A percentile compares a stretch with the other conserved stretches of the same genome.
Conservation (phyloP, 2,797 vertebrate genomes). For the Malacoctenus gilli region DNA sequence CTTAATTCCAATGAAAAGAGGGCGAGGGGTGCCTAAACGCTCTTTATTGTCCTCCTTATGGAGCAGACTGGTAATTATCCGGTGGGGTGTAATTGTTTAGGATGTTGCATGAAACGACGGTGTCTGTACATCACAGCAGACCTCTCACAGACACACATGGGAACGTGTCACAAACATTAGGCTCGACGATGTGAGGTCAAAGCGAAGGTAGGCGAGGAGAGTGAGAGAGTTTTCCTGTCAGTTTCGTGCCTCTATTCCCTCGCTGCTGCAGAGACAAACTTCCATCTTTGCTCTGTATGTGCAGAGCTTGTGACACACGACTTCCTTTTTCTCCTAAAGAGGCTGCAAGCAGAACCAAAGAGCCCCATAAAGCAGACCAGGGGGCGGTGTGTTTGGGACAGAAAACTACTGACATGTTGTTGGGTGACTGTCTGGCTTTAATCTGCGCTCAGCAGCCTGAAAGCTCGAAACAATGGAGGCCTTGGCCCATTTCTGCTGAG, state of each 20-base stretch:
- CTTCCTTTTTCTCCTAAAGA: not conserved
- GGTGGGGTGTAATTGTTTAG: conserved; percentile 63
- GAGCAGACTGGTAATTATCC: conserved; percentile 68
- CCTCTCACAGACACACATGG: conserved; percentile 45
- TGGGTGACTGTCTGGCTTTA: conserved; percentile 69
- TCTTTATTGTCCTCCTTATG: conserved; percentile 61
- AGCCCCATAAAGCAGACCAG: conserved; percentile 61
- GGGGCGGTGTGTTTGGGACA: conserved; percentile 54
- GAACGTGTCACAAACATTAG: conserved; percentile 26
- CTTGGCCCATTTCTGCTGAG: conserved; percentile 53
- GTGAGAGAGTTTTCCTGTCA: not conserved
- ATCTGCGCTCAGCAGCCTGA: conserved; percentile 62
- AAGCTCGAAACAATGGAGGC: conserved; percentile 61
- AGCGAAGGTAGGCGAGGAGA: conserved; percentile 1
- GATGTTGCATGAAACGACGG: conserved; percentile 54
- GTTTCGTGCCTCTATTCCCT: conserved; percentile 7
- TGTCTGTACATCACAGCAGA: conserved; percentile 66
- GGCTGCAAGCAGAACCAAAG: conserved; percentile 38
- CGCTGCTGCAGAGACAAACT: conserved; percentile 14
- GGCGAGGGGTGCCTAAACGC: conserved; percentile 39
- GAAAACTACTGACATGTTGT: conserved; percentile 69
- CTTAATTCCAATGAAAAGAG: conserved; percentile 33
- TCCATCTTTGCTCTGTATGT: conserved; percentile 8
- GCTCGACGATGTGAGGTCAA: conserved; percentile 9
- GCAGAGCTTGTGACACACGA: conserved; percentile 44